Conservation (phyloP, 2,797 vertebrate genomes). For the Alfaro cultratus region DNA sequence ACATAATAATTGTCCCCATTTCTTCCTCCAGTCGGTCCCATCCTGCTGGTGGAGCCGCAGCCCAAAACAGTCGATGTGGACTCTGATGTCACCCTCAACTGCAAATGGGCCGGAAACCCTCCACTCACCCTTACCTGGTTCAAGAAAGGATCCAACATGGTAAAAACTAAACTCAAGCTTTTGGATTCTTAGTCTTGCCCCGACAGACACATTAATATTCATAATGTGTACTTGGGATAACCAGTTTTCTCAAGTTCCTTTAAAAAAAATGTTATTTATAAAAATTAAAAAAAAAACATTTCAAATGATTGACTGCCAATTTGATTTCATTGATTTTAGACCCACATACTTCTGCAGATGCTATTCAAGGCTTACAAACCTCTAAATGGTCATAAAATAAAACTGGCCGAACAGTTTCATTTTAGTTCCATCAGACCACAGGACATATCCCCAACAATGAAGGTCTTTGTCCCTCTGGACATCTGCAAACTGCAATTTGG, state of each 20-base stretch:
- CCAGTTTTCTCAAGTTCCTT: neutral
- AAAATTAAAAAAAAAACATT: neutral
- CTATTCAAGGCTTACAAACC: no score
- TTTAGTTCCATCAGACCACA: no score
- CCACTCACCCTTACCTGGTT: slow-evolving; percentile 97
- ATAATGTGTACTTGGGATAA: no score
- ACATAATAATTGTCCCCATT: slow-evolving; percentile 7
- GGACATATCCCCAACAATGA: no score
- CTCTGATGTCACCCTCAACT: slow-evolving; percentile 92
- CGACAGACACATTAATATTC: neutral
- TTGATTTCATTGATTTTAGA: neutral
- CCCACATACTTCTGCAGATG: no score
- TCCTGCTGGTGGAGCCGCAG: slow-evolving; percentile 92
- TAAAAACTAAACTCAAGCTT: slow-evolving; percentile 56
- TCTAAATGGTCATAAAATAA: no score
- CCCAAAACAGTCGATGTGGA: slow-evolving; percentile 90
- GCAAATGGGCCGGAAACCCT: slow-evolving; percentile 94
- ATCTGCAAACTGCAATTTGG: no score
- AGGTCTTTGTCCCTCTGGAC: no score
- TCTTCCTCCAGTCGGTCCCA: slow-evolving; percentile 87
- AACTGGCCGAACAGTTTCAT: no score
- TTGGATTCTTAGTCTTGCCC: neutral
- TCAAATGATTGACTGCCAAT: neutral
- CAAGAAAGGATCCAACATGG: slow-evolving; percentile 97
- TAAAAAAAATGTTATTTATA: neutral